Evolutionary conservation across 2,797 vertebrate genomes (phyloP), one percentile per base, ranked within the genome.

Genomic region (Loris lydekkerianus): DNA sequence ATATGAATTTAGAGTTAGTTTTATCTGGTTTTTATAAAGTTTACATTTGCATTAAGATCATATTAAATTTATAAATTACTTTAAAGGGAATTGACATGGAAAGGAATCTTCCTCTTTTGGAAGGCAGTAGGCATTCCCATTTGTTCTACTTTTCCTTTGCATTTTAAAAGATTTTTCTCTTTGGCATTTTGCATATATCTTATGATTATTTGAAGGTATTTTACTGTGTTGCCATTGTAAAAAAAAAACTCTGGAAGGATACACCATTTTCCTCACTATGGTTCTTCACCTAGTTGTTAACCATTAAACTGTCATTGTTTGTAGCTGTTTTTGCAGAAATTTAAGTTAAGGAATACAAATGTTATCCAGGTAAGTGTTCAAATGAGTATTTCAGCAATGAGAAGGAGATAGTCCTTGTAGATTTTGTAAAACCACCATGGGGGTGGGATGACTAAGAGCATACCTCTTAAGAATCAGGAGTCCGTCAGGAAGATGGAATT

Each of bases 301-400:
- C 67, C n/a, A 72, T 9, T 10, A 31, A 67, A 56, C 23, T 65
- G 27, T 56, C n/a, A 43, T 29, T 49, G 56, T 43, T 72, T 63
- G 34, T 63, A 77, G n/a, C 60, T 73, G 18, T 34, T 56, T 43
- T 73, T 25, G 1, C 73, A 77, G 82, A 82, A 86, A 90, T 93
- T 86, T 85, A 63, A 84, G 80, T 37, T 90, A 90, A 86, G 65
- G 18, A 58, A 82, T 75, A 86, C 56, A 70, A 70, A 40, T 75
- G 18, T 76, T 46, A 61, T n/a, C 72, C 70, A 53, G 67, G 75
- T 15, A 69, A 86, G 20, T 56, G 63, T 70, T 25, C 65, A 69
- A 75, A 15, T 76, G 43, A 43, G 13, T 23, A 53, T 70, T 76
- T 76, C n/a, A 76, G 40, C 29, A 29, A 2, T 58, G 18, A 46